Evolutionary conservation across 2,888 invertebrate species (phyloP), one percentile per base, ranked within the genome.

Genomic region (Calephelis perditalis): DNA sequence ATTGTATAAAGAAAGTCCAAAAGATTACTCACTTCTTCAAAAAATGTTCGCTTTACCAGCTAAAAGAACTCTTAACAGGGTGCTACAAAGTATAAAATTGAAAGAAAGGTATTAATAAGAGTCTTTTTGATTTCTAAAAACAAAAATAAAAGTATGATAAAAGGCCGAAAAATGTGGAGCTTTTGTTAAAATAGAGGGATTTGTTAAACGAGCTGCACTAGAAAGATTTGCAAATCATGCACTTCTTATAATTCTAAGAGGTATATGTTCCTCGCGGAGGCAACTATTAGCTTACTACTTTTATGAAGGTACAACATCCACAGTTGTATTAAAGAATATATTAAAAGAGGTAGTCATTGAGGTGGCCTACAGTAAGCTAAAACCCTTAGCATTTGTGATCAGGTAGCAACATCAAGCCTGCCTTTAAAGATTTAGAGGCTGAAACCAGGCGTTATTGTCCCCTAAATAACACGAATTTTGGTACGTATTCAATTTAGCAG

Each of bases 221-320:
- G 8, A 58, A 26, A 60, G 58, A 8, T 63, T 63, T 59, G 56
- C 44, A 46, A 62, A 65, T 46, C 63, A 65, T 58, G 60, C 62
- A 12, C 44, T 63, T 12, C 62, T 65, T 60, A 61, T 63, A 37
- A 65, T 63, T 60, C 11, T 64, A 2, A 52, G 59, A 57, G 62
- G 54, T 44, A 56, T 65, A 47, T 62, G 62, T 40, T 59, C 58
- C 35, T 52, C 56, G 4, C 63, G 63, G 65, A 57, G 56, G 52
- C 59, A 60, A 58, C 8, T n/a, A n/a, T 26, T 61, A 11, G 57
- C 52, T n/a, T 61, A 49, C n/a, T 61, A 57, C 44, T 61, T 56
- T 54, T 61, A 57, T 12, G 57, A 61, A 52, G 61, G 61, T 6
- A 52, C 61, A 26, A 44, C 54, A 26, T 15, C 61, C 40, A 12